phyloP scores from a whole-genome alignment of 2,113 vertebrate genomes.

The Cnemophilus loriae region DNA sequence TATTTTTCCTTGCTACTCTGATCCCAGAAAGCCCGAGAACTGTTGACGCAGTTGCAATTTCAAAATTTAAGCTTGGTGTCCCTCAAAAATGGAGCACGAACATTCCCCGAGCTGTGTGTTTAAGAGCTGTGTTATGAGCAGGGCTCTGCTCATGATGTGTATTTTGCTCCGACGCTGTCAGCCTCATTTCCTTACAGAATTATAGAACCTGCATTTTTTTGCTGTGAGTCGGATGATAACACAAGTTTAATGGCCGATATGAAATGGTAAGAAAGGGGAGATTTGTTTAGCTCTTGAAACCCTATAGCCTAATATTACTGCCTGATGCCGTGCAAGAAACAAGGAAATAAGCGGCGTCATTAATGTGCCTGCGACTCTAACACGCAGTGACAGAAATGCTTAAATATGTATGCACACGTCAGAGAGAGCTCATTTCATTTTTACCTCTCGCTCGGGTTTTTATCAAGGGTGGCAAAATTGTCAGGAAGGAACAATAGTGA shows the following conservation, averaged over 20 bases:
- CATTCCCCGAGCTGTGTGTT: neutral
- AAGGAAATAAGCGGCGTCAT: neutral
- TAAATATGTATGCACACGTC: slow-evolving; percentile 60
- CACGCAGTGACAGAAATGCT: slow-evolving; percentile 29
- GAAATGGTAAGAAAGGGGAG: neutral
- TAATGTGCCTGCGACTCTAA: slow-evolving; percentile 25
- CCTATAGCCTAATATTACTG: neutral
- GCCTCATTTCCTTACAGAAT: slow-evolving; percentile 2
- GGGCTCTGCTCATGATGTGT: neutral
- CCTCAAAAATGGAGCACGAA: neutral
- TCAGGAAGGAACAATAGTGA: slow-evolving; percentile 10
- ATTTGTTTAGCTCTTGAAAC: slow-evolving; percentile 6
- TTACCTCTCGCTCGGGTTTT: neutral
- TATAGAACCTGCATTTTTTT: slow-evolving; percentile 6
- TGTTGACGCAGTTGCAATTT: neutral
- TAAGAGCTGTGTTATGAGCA: neutral
- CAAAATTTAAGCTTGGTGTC: neutral
- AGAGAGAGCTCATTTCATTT: slow-evolving; percentile 27
- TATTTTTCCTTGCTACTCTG: neutral
- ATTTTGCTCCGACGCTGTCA: neutral
- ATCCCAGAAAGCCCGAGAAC: neutral
- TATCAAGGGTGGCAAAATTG: slow-evolving; percentile 44
- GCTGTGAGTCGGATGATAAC: neutral
- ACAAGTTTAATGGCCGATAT: neutral
- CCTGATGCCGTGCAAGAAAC: neutral